Conservation (phyloP, 2,888 invertebrate genomes). For the Ommatoiulus sabulosus region DNA sequence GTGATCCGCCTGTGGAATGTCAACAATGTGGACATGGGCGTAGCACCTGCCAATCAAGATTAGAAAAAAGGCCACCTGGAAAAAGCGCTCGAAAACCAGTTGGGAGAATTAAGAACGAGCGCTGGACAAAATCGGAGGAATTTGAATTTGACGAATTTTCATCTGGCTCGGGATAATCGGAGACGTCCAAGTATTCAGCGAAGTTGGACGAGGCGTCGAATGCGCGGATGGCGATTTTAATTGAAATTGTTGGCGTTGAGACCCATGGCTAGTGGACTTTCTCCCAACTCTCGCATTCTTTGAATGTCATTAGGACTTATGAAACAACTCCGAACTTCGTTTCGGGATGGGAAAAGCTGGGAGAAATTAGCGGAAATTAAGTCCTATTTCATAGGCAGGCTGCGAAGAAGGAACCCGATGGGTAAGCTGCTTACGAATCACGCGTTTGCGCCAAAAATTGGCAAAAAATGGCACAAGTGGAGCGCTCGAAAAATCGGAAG, state of each 20-base stretch:
- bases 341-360: not conserved
- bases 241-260: not conserved
- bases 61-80: constrained; percentile 42
- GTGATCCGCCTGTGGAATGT: constrained; percentile 55
- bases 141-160: not conserved
- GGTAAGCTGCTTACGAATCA: not conserved
- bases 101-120: not conserved
- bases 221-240: no score
- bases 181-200: no score
- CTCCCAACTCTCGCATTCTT: constrained; percentile 2
- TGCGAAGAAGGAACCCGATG: not conserved
- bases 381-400: not conserved
- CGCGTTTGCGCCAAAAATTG: not conserved
- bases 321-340: not conserved
- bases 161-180: not conserved
- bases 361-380: not conserved
- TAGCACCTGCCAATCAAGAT: constrained; percentile 59
- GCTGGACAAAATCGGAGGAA: not conserved
- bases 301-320: constrained; percentile 47
- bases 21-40: constrained; percentile 60
- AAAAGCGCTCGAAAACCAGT: not conserved
- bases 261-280: not conserved
- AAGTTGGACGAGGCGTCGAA: no score
- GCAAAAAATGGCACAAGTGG: not conserved
- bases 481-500: not conserved